phyloP scores from a whole-genome alignment of 2,888 invertebrate species.

The Autographa pulchrina region DNA sequence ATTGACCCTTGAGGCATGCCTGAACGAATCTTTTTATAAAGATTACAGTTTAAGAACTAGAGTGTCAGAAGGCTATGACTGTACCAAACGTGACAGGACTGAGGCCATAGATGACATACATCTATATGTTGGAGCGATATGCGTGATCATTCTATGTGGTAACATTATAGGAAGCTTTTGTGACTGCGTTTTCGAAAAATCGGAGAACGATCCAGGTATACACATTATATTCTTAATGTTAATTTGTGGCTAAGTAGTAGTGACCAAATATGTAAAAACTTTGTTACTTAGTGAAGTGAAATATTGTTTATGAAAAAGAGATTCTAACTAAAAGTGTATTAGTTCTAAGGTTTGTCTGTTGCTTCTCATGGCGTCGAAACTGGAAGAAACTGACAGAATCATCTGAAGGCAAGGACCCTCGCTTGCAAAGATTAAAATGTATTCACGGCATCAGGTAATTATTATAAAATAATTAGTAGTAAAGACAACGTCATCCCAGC shows the following conservation, averaged over 20 bases:
- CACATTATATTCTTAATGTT: not conserved
- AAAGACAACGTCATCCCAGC: not conserved
- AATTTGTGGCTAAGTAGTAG: too few relatives aligned
- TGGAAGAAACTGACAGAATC: conserved; percentile 58
- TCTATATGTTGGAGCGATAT: conserved; percentile 23
- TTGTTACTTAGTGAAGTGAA: too few relatives aligned
- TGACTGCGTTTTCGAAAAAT: conserved; percentile 19
- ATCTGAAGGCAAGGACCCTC: conserved; percentile 33
- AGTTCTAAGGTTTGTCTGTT: conserved; percentile 49
- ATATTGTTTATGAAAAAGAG: too few relatives aligned
- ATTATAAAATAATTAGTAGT: not conserved
- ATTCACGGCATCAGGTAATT: conserved; percentile 64
- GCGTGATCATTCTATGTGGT: conserved; percentile 20
- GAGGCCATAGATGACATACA: conserved; percentile 33
- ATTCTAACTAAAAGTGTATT: not conserved
- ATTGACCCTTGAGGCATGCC: conserved; percentile 50
- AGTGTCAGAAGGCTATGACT: conserved; percentile 28
- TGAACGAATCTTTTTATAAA: conserved; percentile 43
- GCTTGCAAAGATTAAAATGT: conserved; percentile 48
- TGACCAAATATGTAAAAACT: too few relatives aligned
- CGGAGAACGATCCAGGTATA: conserved; percentile 18
- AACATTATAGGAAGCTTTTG: conserved; percentile 45
- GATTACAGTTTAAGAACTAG: conserved; percentile 43
- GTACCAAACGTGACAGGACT: conserved; percentile 23
- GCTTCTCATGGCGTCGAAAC: conserved; percentile 67